Evolutionary conservation across 1,140 invertebrate genomes (phyloP).

Genomic region (Hyposmocoma kahamanoa): DNA sequence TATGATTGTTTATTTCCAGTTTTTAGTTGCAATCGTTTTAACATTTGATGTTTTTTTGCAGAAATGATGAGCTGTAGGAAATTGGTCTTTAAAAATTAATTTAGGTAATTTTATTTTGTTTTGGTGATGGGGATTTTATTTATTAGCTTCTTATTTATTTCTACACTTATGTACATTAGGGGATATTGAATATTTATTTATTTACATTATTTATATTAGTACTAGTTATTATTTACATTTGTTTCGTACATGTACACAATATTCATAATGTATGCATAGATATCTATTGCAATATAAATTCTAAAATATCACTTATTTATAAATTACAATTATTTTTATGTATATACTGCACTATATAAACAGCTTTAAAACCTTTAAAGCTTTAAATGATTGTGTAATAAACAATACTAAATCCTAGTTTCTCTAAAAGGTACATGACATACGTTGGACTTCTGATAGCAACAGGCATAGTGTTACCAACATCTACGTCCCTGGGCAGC

Average conservation of each 20-base stretch:
- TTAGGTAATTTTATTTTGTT: slow-evolving; percentile 45
- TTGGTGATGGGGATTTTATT: slow-evolving; percentile 31
- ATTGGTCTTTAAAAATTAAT: slow-evolving; percentile 19
- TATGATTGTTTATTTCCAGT: slow-evolving; percentile 4
- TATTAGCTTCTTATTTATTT: not conserved
- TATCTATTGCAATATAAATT: too few species aligned
- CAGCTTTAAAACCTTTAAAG: too few species aligned
- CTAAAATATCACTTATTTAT: too few species aligned
- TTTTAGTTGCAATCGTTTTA: slow-evolving; percentile 18
- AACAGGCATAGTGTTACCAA: slow-evolving; percentile 86
- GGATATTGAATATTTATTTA: too few species aligned
- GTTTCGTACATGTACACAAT: too few species aligned
- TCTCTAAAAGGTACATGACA: slow-evolving; percentile 78
- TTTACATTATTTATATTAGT: too few species aligned
- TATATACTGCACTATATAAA: too few species aligned
- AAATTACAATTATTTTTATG: too few species aligned
- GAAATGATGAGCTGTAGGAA: slow-evolving; percentile 54
- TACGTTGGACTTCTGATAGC: slow-evolving; percentile 86
- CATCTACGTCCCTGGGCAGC: slow-evolving; percentile 79
- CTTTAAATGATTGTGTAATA: too few species aligned
- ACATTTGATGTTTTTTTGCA: slow-evolving; percentile 40
- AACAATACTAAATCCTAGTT: not conserved
- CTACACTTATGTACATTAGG: too few species aligned
- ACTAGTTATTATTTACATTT: too few species aligned
- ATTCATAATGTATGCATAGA: too few species aligned